Percentiles rank a stretch among this genome's conserved stretches.
Conservation (phyloP, 2,797 vertebrate species). For the Mustela erminea region DNA sequence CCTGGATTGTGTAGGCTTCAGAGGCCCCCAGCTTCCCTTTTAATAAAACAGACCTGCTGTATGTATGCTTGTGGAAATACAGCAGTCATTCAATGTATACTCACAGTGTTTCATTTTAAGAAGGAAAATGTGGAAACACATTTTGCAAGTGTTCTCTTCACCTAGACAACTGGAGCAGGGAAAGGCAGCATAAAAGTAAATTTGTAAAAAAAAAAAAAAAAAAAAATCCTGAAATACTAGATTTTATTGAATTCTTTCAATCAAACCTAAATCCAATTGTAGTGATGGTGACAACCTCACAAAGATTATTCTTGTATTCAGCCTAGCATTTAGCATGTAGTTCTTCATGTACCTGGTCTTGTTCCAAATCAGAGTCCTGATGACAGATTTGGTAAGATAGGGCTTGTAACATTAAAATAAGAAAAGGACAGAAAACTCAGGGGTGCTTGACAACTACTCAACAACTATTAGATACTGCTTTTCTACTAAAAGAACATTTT, state of each 20-base stretch:
- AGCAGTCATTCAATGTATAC: background rate
- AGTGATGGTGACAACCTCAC: background rate
- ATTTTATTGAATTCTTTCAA: constrained; percentile 48
- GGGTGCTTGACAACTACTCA: background rate
- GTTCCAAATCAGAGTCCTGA: constrained; percentile 44
- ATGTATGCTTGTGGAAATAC: background rate
- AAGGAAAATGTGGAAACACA: background rate
- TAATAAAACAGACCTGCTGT: background rate
- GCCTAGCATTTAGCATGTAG: constrained; percentile 14
- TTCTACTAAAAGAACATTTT: background rate
- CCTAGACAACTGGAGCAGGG: background rate
- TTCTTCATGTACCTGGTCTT: constrained; percentile 39
- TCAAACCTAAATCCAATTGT: constrained; percentile 24
- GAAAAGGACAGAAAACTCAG: background rate
- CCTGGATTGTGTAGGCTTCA: background rate
- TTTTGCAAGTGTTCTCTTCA: constrained; percentile 46
- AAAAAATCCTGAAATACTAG: background rate
- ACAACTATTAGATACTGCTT: background rate
- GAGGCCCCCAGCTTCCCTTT: background rate
- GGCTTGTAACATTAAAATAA: background rate
- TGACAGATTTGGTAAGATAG: constrained; percentile 49
- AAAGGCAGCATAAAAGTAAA: background rate
- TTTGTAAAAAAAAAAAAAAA: background rate
- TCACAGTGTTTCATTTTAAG: background rate
- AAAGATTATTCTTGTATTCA: constrained; percentile 48